A percentile compares a stretch with the other conserved stretches of the same genome.
These are phyloP conservation scores for Zaprionus capensis DNA, from an alignment of 1,140 invertebrate species.

Conservation along the genomic window DNA sequence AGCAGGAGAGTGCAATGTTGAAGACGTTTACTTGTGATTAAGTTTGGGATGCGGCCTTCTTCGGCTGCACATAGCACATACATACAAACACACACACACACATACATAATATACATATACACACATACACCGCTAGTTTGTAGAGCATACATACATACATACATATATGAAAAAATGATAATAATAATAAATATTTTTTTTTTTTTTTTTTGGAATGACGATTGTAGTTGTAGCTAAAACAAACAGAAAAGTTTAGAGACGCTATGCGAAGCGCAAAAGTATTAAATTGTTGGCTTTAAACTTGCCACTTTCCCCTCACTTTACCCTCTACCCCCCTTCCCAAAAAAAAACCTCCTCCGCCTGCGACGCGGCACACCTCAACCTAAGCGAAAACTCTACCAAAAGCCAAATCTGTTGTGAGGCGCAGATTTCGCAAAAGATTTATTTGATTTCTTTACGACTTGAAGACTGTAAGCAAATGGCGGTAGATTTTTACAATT, in stretches of 20 bases:
- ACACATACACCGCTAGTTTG: conserved; percentile 33
- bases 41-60: conserved; percentile 58
- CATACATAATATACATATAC: conserved; percentile 28
- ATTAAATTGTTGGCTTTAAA: conserved; percentile 64
- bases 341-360: neutral
- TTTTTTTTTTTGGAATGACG: conserved; percentile 42
- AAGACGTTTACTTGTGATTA: conserved; percentile 79
- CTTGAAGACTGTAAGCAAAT: conserved; percentile 78
- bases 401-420: conserved; percentile 64
- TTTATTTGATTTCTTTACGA: conserved; percentile 71
- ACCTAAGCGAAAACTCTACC: conserved; percentile 65
- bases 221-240: conserved; percentile 67
- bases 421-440: conserved; percentile 64
- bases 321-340: neutral
- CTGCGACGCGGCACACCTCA: neutral
- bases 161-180: conserved; percentile 13
- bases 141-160: conserved; percentile 27
- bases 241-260: conserved; percentile 66
- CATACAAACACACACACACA: conserved; percentile 24
- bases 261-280: conserved; percentile 74
- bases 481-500: conserved; percentile 63
- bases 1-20: conserved; percentile 63
- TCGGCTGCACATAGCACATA: conserved; percentile 33
- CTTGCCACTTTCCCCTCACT: conserved; percentile 23
- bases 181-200: conserved; percentile 27